Evolutionary conservation across 2,888 invertebrate genomes (phyloP).

Genomic region (Autographa pulchrina): DNA sequence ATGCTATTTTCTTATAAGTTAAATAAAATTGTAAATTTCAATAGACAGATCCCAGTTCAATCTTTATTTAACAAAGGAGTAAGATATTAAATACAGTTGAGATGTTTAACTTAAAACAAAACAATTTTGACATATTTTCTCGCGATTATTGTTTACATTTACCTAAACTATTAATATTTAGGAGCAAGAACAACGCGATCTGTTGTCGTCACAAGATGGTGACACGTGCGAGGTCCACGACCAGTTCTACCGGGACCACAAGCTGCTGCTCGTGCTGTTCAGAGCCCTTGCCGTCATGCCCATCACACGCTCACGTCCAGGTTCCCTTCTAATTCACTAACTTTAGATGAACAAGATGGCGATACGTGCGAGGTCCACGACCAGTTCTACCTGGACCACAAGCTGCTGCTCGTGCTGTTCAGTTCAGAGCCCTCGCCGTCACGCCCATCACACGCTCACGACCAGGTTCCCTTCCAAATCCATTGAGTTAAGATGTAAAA

Average conservation of each 20-base stretch:
- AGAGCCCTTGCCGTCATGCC: constrained; percentile 92
- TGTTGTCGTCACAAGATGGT: constrained; percentile 89
- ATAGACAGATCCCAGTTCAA: too few relatives aligned
- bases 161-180: constrained; percentile 43
- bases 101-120: background rate
- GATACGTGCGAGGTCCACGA: constrained; percentile 90
- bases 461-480: constrained; percentile 79
- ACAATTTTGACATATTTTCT: background rate
- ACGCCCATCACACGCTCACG: constrained; percentile 91
- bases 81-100: too few relatives aligned
- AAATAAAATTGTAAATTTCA: too few relatives aligned
- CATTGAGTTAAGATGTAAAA: background rate
- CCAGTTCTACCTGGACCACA: constrained; percentile 92
- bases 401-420: constrained; percentile 90
- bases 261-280: constrained; percentile 90
- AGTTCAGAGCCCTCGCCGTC: constrained; percentile 90
- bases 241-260: constrained; percentile 92
- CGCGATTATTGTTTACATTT: background rate
- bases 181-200: constrained; percentile 86
- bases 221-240: constrained; percentile 90
- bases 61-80: too few relatives aligned
- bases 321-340: constrained; percentile 64
- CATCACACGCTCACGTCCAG: constrained; percentile 88
- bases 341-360: constrained; percentile 80
- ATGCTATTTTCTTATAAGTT: too few relatives aligned